Base-by-base conservation (phyloP, 2,888 invertebrate species). In the Tholera decimalis region DNA sequence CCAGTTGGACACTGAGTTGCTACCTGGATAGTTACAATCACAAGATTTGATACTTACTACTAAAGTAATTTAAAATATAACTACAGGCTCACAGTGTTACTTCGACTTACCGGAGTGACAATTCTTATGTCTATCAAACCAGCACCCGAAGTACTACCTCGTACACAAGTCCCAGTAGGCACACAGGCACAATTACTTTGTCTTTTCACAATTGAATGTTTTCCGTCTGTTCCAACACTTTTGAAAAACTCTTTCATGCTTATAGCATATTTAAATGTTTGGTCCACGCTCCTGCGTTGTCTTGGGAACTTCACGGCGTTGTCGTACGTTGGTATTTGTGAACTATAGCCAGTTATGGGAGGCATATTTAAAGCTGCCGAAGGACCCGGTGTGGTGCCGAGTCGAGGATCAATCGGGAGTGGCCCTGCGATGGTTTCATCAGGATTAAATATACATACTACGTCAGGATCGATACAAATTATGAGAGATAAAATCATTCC, bases 51-150 rank as follows among this genome's bases (percentile, higher is more conserved):
- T 46, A 56, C 39, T 26, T 44, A 20, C 35, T 18, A 20, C 26
- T 15, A 35, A 33, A 11, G 20, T 8, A n/a, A 22, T 35, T 20
- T n/a, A 20, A 41, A 53, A 30, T 39, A 6, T 24, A 0, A 9
- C 15, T 26, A n/a, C n/a, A n/a, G n/a, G 9, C 26, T 39, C 7
- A 2, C n/a, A 51, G 20, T 54, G 51, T 26, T 41, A 43, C 2
- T 39, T 43, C 24, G 8, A 74, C 94, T 94, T 91, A 96, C 96
- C 75, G 93, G 96, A 64, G 95, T 96, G 0, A 97, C 97, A 53
- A 97, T 97, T 71, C 97, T 95, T 75, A 97, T 91, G 80, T 97
- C 97, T 51, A 97, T 96, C 86, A 96, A 88, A 20, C 96, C 96
- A 64, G 94, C 95, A 26, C 96, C 97, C 79, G 93, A 63, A 28